Percentiles rank a stretch among this genome's conserved stretches.
These are phyloP conservation scores for Malurus melanocephalus DNA, from an alignment of 2,113 vertebrate genomes.

Conservation along the genomic window DNA sequence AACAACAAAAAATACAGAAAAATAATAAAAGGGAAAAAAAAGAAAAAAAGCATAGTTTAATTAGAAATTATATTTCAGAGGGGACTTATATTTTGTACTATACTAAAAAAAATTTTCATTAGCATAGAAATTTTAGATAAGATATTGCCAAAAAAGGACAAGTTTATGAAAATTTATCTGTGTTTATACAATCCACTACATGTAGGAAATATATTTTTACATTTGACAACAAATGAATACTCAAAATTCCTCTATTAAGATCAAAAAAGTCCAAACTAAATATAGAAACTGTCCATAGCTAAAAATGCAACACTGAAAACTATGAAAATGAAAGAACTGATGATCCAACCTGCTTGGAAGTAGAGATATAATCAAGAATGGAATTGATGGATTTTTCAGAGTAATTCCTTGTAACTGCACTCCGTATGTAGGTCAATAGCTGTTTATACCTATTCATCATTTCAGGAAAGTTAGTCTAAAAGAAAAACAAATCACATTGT, in stretches of 20 bases:
- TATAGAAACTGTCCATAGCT: neutral
- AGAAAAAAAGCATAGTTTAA: neutral
- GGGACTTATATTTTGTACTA: neutral
- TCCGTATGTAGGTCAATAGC: constrained; percentile 93
- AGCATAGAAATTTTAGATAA: neutral
- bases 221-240: neutral
- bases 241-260: neutral
- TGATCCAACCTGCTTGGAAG: constrained; percentile 94
- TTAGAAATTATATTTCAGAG: neutral
- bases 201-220: neutral
- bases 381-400: constrained; percentile 99
- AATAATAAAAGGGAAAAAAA: neutral
- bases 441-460: constrained; percentile 99
- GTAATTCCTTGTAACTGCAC: constrained; percentile 97
- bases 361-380: constrained; percentile 99
- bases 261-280: neutral
- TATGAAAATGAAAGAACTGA: neutral
- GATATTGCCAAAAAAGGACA: neutral
- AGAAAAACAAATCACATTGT: neutral
- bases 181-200: neutral
- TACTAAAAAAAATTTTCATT: neutral
- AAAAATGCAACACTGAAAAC: neutral
- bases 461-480: constrained; percentile 96
- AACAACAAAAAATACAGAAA: no score
- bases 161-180: neutral